These are phyloP conservation scores for Apotomis betuletana DNA, from an alignment of 2,888 invertebrate species.

Conservation along the genomic window DNA sequence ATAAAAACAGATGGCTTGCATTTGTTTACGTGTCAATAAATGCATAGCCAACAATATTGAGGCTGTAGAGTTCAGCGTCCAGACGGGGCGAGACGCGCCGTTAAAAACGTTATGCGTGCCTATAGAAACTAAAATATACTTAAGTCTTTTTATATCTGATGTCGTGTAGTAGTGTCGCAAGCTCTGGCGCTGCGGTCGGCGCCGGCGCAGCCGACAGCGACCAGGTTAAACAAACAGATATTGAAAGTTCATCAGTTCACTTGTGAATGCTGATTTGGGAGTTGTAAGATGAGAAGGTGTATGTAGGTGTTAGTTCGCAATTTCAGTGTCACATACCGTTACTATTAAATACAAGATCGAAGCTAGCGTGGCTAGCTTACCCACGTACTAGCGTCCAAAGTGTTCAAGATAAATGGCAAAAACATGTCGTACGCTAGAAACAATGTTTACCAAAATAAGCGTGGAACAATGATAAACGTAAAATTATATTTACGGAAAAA, in stretches of 20 bases:
- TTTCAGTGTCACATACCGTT: not conserved
- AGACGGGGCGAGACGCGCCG: too few relatives aligned
- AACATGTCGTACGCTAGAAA: too few relatives aligned
- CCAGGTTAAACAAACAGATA: slow-evolving; percentile 25
- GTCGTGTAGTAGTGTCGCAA: slow-evolving; percentile 66
- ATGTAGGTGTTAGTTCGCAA: slow-evolving; percentile 15
- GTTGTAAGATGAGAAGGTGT: not conserved
- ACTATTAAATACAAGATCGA: too few relatives aligned
- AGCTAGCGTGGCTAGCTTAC: too few relatives aligned
- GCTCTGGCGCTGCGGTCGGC: slow-evolving; percentile 65
- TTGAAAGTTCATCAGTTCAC: slow-evolving; percentile 4
- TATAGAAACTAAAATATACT: not conserved
- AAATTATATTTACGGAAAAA: too few relatives aligned
- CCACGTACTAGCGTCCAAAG: too few relatives aligned
- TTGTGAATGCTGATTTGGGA: not conserved
- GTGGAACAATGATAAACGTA: too few relatives aligned
- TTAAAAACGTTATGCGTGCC: not conserved
- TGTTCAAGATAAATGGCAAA: too few relatives aligned
- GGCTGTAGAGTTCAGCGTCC: too few relatives aligned
- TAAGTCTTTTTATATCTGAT: not conserved
- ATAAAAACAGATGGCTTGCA: slow-evolving; percentile 29
- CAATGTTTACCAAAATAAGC: too few relatives aligned
- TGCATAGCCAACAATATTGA: not conserved
- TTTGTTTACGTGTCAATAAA: slow-evolving; percentile 25
- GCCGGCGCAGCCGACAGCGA: slow-evolving; percentile 48